Base-by-base conservation (phyloP, 2,797 vertebrate genomes). In the Clarias fuscus region DNA sequence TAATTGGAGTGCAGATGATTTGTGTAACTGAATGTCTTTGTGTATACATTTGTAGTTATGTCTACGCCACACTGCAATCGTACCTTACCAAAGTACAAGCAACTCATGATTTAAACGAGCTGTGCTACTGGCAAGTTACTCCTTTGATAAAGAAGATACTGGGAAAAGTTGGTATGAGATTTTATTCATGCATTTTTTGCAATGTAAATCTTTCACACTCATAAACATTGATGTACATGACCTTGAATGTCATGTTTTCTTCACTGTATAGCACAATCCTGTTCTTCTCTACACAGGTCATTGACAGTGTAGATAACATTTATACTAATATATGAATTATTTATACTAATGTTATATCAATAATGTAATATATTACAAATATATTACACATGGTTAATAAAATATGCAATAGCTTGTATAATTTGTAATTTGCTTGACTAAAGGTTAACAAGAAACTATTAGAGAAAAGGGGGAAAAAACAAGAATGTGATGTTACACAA, bases 1-100 rank as follows among this genome's bases (percentile, higher is more conserved):
- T 84, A 53, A 53, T 64, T 43, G 1, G 40, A 61, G 2, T 65
- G 6, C 58, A 78, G 40, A 37, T 73, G 56, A 15, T 13, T 67
- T 48, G 7, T 33, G 10, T 4, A 84, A 61, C 53, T 64, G 10
- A 71, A 30, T 70, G n/a, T 18, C 43, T 43, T 59, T 56, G 5
- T 14, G 22, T 59, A 33, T 11, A 84, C 75, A 33, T 73, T 67
- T 81, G 22, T 7, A 65, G 72, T 67, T n/a, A 43, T 85, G 18
- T 5, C 17, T 27, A 20, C 5, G 2, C 18, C 56, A 33, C 4
- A 68, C 48, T 64, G 17, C 53, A 30, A 30, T 27, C 27, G 43
- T 76, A 40, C 24, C 30, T 14, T 24, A 15, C 5, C 30, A 61
- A 76, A 33, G 56, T 40, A 62, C 77, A 62, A 40, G 22, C 15